These are phyloP conservation scores for Pediacus dermestoides DNA, from an alignment of 2,888 invertebrate species.

Conservation along the genomic window DNA sequence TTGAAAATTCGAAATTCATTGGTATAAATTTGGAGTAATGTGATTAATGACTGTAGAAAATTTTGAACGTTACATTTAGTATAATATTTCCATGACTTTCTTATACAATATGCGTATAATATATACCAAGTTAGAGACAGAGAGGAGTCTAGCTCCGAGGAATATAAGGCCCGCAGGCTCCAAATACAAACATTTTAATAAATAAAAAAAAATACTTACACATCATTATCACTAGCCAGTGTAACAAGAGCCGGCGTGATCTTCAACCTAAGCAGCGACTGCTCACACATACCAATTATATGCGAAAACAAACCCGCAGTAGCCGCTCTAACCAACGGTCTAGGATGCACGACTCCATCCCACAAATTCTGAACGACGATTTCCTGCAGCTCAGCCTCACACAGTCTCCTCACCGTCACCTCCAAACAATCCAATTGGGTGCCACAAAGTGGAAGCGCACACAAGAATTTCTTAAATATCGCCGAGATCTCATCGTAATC, in stretches of 20 bases:
- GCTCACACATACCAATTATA: constrained; percentile 55
- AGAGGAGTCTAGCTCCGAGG: too few relatives aligned
- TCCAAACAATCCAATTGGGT: constrained; percentile 50
- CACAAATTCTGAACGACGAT: constrained; percentile 59
- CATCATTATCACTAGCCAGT: constrained; percentile 63
- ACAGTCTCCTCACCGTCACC: constrained; percentile 43
- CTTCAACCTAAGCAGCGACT: constrained; percentile 55
- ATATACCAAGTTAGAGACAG: too few relatives aligned
- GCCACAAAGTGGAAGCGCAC: constrained; percentile 54
- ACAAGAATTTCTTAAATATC: constrained; percentile 57
- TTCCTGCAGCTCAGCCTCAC: constrained; percentile 48
- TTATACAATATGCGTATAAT: too few relatives aligned
- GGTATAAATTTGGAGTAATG: too few relatives aligned
- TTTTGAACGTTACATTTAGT: too few relatives aligned
- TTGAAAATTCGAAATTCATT: too few relatives aligned
- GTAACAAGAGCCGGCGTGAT: constrained; percentile 69
- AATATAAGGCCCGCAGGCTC: too few relatives aligned
- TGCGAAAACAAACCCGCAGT: constrained; percentile 59
- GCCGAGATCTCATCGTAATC: constrained; percentile 52
- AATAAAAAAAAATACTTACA: constrained; percentile 56
- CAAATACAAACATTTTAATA: too few relatives aligned
- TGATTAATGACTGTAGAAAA: too few relatives aligned
- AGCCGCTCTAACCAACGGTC: constrained; percentile 58
- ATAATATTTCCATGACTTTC: too few relatives aligned
- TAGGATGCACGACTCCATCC: constrained; percentile 65